phyloP scores from a whole-genome alignment of 2,888 invertebrate species.

The Andrena camellia region DNA sequence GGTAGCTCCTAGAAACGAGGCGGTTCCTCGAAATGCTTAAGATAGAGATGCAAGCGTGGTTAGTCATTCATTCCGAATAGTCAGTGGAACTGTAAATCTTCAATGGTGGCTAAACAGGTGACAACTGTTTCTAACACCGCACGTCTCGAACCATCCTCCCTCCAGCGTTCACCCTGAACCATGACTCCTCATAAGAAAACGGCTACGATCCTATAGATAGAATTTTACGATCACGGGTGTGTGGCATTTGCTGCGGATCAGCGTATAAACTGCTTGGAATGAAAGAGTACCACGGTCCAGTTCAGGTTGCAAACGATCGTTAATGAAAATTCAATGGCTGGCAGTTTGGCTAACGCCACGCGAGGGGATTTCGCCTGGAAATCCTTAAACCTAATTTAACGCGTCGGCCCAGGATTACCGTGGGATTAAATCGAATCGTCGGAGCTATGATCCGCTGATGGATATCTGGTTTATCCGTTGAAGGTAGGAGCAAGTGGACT shows the following conservation, averaged over 20 bases:
- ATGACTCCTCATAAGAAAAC: neutral
- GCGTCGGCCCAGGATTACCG: slow-evolving; percentile 8
- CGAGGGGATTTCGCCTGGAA: neutral
- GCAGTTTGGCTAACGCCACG: slow-evolving; percentile 6
- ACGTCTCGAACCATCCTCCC: too few species aligned
- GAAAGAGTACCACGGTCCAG: neutral
- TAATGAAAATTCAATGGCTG: slow-evolving; percentile 25
- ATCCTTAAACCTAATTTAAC: slow-evolving; percentile 36
- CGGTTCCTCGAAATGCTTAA: neutral
- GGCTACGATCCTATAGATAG: neutral
- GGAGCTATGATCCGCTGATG: slow-evolving; percentile 28
- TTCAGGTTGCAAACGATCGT: slow-evolving; percentile 4
- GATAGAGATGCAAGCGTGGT: neutral
- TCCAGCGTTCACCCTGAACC: too few species aligned
- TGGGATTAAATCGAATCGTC: slow-evolving; percentile 18
- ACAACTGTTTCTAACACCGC: neutral
- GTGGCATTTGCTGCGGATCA: neutral
- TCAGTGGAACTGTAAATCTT: neutral
- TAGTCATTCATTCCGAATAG: neutral
- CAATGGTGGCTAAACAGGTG: neutral
- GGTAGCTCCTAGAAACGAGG: neutral
- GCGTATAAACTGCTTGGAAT: neutral
- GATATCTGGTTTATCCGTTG: neutral
- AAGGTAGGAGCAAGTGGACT: neutral
- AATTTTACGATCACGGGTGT: slow-evolving; percentile 17